phyloP scores from a whole-genome alignment of 2,888 invertebrate genomes.

The Scrobipalpa costella region DNA sequence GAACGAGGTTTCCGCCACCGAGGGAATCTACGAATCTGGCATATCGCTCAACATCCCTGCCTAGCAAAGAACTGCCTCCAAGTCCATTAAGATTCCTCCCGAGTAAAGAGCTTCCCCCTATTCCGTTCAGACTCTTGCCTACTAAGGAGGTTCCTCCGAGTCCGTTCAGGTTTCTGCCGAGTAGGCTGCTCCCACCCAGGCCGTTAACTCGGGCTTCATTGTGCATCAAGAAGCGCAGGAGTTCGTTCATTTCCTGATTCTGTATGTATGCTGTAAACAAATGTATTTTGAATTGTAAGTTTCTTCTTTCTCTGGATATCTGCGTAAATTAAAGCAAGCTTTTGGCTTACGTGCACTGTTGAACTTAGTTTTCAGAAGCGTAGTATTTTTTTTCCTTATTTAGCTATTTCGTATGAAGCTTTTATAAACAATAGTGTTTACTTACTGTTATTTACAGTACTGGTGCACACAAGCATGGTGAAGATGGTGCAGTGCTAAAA shows the following conservation, averaged over 20 bases:
- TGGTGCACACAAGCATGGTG: conserved; percentile 34
- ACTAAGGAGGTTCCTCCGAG: conserved; percentile 34
- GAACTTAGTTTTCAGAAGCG: too few relatives aligned
- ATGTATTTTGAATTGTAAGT: background rate
- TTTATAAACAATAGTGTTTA: conserved; percentile 36
- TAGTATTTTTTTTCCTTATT: too few relatives aligned
- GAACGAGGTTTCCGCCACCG: conserved; percentile 70
- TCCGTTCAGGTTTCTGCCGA: conserved; percentile 33
- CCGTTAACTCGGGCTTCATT: conserved; percentile 47
- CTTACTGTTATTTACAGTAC: conserved; percentile 35
- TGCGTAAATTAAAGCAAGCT: too few relatives aligned
- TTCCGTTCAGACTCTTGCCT: conserved; percentile 35
- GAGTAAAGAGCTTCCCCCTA: conserved; percentile 44
- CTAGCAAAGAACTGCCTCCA: conserved; percentile 44
- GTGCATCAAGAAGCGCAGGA: conserved; percentile 57
- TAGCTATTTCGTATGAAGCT: background rate
- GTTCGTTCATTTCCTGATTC: conserved; percentile 60
- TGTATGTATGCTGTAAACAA: conserved; percentile 63
- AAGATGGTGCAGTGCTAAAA: conserved; percentile 30
- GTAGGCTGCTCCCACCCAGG: conserved; percentile 19
- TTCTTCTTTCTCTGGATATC: too few relatives aligned
- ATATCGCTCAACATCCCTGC: conserved; percentile 42
- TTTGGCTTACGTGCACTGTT: too few relatives aligned
- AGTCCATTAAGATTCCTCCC: conserved; percentile 46
- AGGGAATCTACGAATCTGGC: conserved; percentile 53